A percentile compares a stretch with the other conserved stretches of the same genome.
phyloP scores from a whole-genome alignment of 2,888 invertebrate genomes.

The Nemotelus pantherinus region DNA sequence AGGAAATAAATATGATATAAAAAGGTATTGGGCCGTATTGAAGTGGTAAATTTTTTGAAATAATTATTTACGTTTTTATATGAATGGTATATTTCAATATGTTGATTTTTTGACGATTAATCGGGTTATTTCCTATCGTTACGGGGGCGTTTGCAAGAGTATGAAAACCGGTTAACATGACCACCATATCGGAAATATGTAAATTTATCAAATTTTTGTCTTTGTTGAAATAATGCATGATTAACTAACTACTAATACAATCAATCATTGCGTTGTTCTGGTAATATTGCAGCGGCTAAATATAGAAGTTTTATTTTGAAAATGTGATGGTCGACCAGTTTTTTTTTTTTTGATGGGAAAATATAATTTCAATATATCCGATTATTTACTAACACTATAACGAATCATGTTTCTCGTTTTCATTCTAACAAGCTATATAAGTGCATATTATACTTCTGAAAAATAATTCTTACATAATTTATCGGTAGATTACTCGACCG shows the following conservation, averaged over 20 bases:
- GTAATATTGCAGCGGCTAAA: not conserved
- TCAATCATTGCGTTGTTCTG: not conserved
- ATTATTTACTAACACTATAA: slow-evolving; percentile 27
- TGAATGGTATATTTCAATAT: too few relatives aligned
- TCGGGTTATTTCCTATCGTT: too few relatives aligned
- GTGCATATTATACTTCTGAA: not conserved
- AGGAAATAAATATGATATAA: not conserved
- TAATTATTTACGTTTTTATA: too few relatives aligned
- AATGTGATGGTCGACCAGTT: too few relatives aligned
- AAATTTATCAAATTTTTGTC: slow-evolving; percentile 2
- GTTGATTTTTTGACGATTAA: too few relatives aligned
- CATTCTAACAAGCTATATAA: slow-evolving; percentile 9
- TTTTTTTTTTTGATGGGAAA: too few relatives aligned
- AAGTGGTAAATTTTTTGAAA: too few relatives aligned
- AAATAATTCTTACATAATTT: slow-evolving; percentile 4
- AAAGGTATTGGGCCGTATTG: too few relatives aligned
- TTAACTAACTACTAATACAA: not conserved
- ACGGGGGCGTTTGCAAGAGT: too few relatives aligned
- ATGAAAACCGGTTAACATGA: too few relatives aligned
- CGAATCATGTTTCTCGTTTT: not conserved
- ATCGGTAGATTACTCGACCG: not conserved
- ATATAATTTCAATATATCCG: too few relatives aligned
- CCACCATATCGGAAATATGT: not conserved
- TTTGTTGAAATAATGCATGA: slow-evolving; percentile 9
- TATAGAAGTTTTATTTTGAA: too few relatives aligned